A percentile compares a stretch with the other conserved stretches of the same genome.
These are phyloP conservation scores for Siphlonurus alternatus DNA, from an alignment of 2,888 invertebrate species.

Conservation along the genomic window DNA sequence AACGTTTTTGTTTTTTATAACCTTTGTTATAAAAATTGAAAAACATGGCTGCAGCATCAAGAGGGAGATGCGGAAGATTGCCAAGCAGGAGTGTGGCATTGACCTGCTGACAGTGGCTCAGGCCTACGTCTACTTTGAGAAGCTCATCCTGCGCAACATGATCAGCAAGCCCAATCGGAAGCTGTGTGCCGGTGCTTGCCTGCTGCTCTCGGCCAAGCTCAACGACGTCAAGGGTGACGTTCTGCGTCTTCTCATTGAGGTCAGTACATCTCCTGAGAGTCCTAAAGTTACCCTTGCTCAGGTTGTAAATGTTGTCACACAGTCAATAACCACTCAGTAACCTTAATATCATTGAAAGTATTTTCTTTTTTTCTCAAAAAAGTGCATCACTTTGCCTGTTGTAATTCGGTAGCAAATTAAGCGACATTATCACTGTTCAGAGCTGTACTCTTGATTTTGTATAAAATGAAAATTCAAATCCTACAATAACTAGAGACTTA, in stretches of 20 bases:
- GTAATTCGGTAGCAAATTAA: no score
- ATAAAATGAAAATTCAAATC: no score
- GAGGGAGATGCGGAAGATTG: constrained; percentile 86
- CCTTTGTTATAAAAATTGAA: no score
- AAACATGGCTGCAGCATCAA: constrained; percentile 74
- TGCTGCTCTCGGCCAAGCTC: constrained; percentile 86
- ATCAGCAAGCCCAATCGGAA: constrained; percentile 93
- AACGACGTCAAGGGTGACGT: constrained; percentile 90
- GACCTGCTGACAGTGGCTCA: constrained; percentile 89
- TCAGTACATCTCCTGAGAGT: constrained; percentile 28
- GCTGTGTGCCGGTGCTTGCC: constrained; percentile 86
- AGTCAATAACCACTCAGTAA: background rate
- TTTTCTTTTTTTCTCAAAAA: background rate
- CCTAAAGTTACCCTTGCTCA: background rate
- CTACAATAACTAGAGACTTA: no score
- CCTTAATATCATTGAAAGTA: background rate
- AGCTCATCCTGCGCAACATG: constrained; percentile 75
- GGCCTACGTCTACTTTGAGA: constrained; percentile 97
- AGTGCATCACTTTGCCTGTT: no score
- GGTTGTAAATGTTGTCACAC: background rate
- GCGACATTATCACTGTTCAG: no score
- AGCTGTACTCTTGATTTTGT: no score
- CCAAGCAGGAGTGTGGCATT: constrained; percentile 61
- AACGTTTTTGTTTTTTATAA: no score
- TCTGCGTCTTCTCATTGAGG: constrained; percentile 76